Conservation (phyloP, 2,797 vertebrate genomes). For the Mastacembelus armatus region DNA sequence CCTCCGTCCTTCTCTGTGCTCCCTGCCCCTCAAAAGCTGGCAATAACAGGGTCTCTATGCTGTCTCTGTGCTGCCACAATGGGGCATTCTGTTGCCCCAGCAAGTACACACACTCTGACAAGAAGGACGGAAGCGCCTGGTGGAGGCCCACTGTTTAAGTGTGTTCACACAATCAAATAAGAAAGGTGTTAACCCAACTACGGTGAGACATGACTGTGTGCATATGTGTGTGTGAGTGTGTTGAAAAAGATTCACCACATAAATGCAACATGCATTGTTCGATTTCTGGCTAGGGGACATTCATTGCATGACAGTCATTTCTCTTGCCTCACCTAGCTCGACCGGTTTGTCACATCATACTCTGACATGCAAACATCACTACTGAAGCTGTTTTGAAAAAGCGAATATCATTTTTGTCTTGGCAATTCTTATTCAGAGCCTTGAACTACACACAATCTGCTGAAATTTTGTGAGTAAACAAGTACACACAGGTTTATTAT, state of each 20-base stretch:
- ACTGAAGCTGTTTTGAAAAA: no score
- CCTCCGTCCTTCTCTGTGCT: constrained; percentile 30
- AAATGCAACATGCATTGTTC: no score
- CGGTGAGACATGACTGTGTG: no score
- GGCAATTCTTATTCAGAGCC: neutral
- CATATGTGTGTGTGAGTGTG: neutral
- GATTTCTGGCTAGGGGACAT: no score
- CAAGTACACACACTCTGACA: constrained; percentile 33
- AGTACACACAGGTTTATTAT: no score
- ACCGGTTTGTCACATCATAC: neutral
- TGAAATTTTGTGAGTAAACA: neutral
- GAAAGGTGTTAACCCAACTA: no score
- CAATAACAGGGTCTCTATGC: constrained; percentile 80
- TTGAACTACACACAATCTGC: neutral
- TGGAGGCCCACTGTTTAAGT: constrained; percentile 21
- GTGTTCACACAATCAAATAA: constrained; percentile 53
- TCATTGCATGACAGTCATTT: no score
- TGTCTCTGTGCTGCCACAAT: constrained; percentile 76
- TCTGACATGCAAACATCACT: no score
- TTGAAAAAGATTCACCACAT: neutral
- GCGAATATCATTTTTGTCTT: no score
- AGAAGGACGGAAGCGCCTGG: constrained; percentile 53
- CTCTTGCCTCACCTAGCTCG: no score
- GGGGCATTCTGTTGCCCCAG: constrained; percentile 69
- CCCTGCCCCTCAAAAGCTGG: constrained; percentile 59